A percentile compares a stretch with the other conserved stretches of the same genome.
phyloP scores from a whole-genome alignment of 2,888 invertebrate species.

The Epinotia nisella region DNA sequence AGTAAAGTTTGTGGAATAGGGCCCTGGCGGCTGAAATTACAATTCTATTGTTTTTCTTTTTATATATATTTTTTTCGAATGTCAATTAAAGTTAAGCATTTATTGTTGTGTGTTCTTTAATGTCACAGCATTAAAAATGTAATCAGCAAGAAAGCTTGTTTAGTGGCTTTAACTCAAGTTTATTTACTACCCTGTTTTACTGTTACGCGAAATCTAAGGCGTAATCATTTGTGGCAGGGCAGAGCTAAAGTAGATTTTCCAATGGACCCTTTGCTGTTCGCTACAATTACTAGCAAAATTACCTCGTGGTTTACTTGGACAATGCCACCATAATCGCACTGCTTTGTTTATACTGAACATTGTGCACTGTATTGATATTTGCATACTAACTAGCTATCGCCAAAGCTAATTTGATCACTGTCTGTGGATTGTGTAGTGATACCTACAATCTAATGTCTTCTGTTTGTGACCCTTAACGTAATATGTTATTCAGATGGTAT shows the following conservation, averaged over 20 bases:
- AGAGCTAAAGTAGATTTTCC: conserved; percentile 11
- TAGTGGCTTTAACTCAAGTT: neutral
- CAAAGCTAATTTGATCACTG: conserved; percentile 7
- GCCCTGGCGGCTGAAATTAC: too few species aligned
- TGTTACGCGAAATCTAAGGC: conserved; percentile 6
- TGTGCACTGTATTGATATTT: conserved; percentile 7
- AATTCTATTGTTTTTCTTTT: too few species aligned
- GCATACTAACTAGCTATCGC: conserved; percentile 4
- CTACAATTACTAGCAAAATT: conserved; percentile 8
- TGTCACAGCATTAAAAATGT: neutral
- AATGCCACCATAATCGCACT: neutral
- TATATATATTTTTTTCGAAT: too few species aligned
- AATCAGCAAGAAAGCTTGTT: conserved; percentile 25
- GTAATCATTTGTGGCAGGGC: conserved; percentile 19
- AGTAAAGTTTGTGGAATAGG: too few species aligned
- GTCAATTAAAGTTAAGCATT: too few species aligned
- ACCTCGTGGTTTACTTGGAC: neutral
- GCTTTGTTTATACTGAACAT: too few species aligned
- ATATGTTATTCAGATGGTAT: too few species aligned
- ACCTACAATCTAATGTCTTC: too few species aligned
- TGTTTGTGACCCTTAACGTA: neutral
- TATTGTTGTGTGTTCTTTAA: too few species aligned
- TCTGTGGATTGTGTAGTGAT: neutral
- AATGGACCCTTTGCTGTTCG: neutral
- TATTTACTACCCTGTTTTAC: conserved; percentile 7